A percentile compares a stretch with the other conserved stretches of the same genome.
Conservation (phyloP, 2,113 vertebrate species). For the Ptilonorhynchus violaceus region DNA sequence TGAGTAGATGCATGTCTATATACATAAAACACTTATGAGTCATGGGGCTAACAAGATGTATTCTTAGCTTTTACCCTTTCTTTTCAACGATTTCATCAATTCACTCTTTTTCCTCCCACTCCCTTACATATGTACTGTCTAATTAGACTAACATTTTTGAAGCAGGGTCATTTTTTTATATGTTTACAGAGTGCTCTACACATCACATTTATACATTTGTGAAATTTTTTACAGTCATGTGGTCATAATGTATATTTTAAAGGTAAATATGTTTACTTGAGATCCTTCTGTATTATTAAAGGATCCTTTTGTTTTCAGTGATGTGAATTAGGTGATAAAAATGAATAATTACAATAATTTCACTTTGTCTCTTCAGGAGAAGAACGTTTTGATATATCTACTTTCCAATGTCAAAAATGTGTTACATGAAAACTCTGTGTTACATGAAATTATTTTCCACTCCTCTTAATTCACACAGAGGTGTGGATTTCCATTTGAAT, state of each 20-base stretch:
- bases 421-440: background rate
- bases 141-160: background rate
- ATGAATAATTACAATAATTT: background rate
- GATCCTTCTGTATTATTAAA: background rate
- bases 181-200: background rate
- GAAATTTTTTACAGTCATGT: background rate
- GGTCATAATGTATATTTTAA: background rate
- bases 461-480: background rate
- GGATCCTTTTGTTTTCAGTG: background rate
- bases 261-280: background rate
- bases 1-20: background rate
- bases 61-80: background rate
- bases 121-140: background rate
- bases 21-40: background rate
- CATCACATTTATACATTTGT: background rate
- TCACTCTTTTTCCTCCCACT: background rate
- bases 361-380: background rate
- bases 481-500: background rate
- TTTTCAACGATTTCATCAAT: background rate
- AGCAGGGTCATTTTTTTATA: background rate
- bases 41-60: background rate
- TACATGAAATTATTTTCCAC: too few species aligned
- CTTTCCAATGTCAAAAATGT: background rate
- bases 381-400: background rate
- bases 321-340: background rate